These are phyloP conservation scores for Sebastes diploproa DNA, from an alignment of 2,797 vertebrate species.

Conservation along the genomic window DNA sequence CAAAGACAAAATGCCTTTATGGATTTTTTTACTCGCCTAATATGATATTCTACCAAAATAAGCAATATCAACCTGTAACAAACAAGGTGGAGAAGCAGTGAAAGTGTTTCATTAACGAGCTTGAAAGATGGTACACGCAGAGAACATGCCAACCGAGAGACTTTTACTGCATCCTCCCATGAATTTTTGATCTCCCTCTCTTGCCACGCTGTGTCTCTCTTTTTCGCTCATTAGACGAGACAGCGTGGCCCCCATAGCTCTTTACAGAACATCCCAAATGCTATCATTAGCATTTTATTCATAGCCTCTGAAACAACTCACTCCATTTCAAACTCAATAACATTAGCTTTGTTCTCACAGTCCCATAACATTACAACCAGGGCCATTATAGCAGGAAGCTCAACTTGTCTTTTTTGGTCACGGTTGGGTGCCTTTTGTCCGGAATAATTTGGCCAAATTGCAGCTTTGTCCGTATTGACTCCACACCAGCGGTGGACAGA, in stretches of 20 bases:
- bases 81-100: background rate
- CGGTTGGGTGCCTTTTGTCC: conserved; percentile 30
- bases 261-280: conserved; percentile 64
- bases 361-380: conserved; percentile 49
- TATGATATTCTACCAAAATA: background rate
- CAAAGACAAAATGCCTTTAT: background rate
- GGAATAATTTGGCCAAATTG: conserved; percentile 39
- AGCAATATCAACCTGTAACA: background rate
- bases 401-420: conserved; percentile 15
- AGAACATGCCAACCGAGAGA: conserved; percentile 47
- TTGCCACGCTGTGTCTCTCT: conserved; percentile 30
- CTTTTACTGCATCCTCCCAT: conserved; percentile 49
- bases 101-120: conserved; percentile 31
- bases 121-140: conserved; percentile 34
- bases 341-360: conserved; percentile 38
- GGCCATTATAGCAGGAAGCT: conserved; percentile 44
- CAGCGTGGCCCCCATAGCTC: conserved; percentile 47
- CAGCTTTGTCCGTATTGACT: conserved; percentile 13
- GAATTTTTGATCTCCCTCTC: conserved; percentile 60
- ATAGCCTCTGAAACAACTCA: conserved; percentile 45
- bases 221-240: conserved; percentile 71
- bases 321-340: conserved; percentile 49
- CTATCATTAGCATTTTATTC: conserved; percentile 70
- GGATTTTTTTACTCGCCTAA: background rate
- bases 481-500: conserved; percentile 2